Conservation (phyloP, 2,797 vertebrate genomes). For the Ibycter americanus region DNA sequence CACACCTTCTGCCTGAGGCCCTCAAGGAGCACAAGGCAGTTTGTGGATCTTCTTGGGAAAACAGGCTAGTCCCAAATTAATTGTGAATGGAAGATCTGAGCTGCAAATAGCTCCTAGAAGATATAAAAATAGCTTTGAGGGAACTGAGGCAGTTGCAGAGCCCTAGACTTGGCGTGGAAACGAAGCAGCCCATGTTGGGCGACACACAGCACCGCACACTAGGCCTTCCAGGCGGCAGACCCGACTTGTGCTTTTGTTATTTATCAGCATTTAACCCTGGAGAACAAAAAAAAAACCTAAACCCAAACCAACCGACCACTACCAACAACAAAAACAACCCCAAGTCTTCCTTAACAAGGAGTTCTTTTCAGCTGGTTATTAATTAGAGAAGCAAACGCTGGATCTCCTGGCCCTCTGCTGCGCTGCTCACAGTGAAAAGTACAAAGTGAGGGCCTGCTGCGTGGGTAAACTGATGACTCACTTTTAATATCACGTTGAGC, state of each 20-base stretch:
- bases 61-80: background rate
- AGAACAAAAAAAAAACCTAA: background rate
- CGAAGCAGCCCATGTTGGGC: background rate
- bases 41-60: background rate
- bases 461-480: constrained; percentile 84
- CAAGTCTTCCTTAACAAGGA: constrained; percentile 58
- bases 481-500: constrained; percentile 82
- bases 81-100: background rate
- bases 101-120: background rate
- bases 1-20: background rate
- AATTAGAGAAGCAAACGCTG: constrained; percentile 69
- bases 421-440: constrained; percentile 67
- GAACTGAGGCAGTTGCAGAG: background rate
- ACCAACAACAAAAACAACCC: background rate
- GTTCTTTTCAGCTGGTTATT: constrained; percentile 69
- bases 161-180: background rate
- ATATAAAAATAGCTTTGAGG: background rate
- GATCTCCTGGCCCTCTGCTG: constrained; percentile 50
- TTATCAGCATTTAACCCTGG: background rate
- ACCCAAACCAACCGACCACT: background rate
- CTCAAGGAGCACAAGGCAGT: background rate
- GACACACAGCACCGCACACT: background rate
- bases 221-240: background rate
- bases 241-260: background rate
- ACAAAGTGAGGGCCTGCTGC: constrained; percentile 79